Percentiles rank a stretch among this genome's conserved stretches.
phyloP scores from a whole-genome alignment of 1,140 invertebrate genomes.

The Eriosoma lanigerum region DNA sequence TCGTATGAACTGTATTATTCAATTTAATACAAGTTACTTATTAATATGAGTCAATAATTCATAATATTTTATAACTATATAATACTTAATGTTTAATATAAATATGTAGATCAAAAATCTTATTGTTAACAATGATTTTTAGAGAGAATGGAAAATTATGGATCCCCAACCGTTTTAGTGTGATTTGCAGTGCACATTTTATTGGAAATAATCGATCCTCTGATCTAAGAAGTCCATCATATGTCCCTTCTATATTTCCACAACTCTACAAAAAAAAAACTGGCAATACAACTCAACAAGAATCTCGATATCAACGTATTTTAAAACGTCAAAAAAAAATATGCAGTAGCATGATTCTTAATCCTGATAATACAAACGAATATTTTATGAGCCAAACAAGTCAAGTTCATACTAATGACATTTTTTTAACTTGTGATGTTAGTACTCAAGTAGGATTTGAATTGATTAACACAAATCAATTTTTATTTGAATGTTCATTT shows the following conservation, averaged over 20 bases:
- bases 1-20: too few relatives aligned
- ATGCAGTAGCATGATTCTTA: neutral
- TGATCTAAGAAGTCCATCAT: neutral
- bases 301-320: neutral
- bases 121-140: neutral
- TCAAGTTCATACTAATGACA: neutral
- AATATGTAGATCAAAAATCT: too few relatives aligned
- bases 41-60: too few relatives aligned
- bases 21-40: too few relatives aligned
- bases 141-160: neutral
- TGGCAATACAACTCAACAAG: neutral
- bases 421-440: neutral
- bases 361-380: neutral
- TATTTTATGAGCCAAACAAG: neutral
- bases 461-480: neutral
- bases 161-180: neutral
- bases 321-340: neutral
- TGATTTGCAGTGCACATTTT: conserved; percentile 1
- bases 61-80: too few relatives aligned
- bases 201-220: neutral
- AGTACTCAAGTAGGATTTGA: neutral
- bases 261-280: neutral
- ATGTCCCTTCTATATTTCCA: neutral
- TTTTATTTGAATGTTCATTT: neutral
- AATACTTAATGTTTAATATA: too few relatives aligned